Evolutionary conservation across 1,140 invertebrate genomes (phyloP).

Genomic region (Mylabris phalerata): DNA sequence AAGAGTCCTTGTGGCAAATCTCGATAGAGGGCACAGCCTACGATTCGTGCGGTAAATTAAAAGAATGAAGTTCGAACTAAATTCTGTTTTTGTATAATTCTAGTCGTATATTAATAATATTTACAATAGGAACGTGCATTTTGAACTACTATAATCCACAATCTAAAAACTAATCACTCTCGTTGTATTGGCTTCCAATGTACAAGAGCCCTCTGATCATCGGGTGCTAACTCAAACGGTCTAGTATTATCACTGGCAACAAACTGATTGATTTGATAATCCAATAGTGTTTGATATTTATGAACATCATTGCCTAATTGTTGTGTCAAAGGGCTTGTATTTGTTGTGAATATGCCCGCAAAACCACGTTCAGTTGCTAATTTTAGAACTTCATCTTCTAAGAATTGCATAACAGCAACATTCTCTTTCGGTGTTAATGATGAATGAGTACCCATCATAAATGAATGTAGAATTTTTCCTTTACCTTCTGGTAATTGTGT

Average conservation of each 20-base stretch:
- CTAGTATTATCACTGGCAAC: slow-evolving; percentile 60
- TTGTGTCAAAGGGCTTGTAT: slow-evolving; percentile 78
- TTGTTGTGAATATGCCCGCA: slow-evolving; percentile 73
- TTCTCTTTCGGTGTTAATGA: slow-evolving; percentile 62
- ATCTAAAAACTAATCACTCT: neutral
- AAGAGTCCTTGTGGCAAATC: too few relatives aligned
- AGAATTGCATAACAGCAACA: slow-evolving; percentile 64
- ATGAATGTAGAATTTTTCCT: slow-evolving; percentile 70
- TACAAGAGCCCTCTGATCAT: slow-evolving; percentile 63
- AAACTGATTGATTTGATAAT: slow-evolving; percentile 76
- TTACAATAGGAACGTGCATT: neutral
- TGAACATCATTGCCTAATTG: slow-evolving; percentile 75
- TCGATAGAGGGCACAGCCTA: too few relatives aligned
- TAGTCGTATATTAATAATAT: neutral
- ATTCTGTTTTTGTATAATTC: too few relatives aligned
- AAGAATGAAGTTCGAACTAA: too few relatives aligned
- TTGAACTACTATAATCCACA: neutral
- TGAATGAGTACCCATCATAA: slow-evolving; percentile 74
- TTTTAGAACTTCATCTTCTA: slow-evolving; percentile 66
- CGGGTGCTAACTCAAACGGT: slow-evolving; percentile 71
- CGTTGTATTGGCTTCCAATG: slow-evolving; percentile 57
- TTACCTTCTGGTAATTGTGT: slow-evolving; percentile 53
- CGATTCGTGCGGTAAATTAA: too few relatives aligned
- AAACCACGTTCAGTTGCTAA: slow-evolving; percentile 60
- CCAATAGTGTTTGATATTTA: slow-evolving; percentile 66